Evolutionary conservation across 2,888 invertebrate species (phyloP), one percentile per base, ranked within the genome.

Genomic region (Smittia sp.): DNA sequence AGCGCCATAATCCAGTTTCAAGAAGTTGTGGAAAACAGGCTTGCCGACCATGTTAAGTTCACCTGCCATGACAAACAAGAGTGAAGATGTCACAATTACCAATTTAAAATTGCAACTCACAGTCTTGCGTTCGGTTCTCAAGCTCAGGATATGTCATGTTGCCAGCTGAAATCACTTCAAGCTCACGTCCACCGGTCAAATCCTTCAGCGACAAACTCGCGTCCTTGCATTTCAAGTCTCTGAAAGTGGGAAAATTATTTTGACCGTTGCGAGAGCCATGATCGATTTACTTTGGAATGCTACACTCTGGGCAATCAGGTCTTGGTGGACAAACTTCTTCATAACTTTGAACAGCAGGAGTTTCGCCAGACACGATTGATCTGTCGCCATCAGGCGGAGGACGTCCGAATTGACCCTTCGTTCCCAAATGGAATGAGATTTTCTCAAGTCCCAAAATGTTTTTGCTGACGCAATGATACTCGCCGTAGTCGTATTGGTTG

Each of bases 21-120:
- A 89, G 75, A 91, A 90, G 32, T 92, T 88, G 79, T 94, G 91
- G 80, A 92, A 95, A 0, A 97, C 93, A 0, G 97, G 96, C 79
- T 96, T 97, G 0, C 97, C 97, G 67, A 97, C 93, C 0, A 93
- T 93, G 79, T 94, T 94, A 11, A 97, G 85, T 75, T 91, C 88
- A n/a, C n/a, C n/a, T n/a, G n/a, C n/a, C n/a, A n/a, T n/a, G n/a
- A n/a, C n/a, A n/a, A n/a, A n/a, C n/a, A n/a, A n/a, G n/a, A n/a
- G n/a, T n/a, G n/a, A n/a, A n/a, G n/a, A n/a, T n/a, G n/a, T n/a
- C n/a, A n/a, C n/a, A n/a, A n/a, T n/a, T n/a, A n/a, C n/a, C n/a
- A n/a, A n/a, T n/a, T n/a, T n/a, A n/a, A n/a, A n/a, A n/a, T n/a
- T n/a, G n/a, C n/a, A n/a, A n/a, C n/a, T n/a, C n/a, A 27, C 69